Percentiles rank a stretch among this genome's conserved stretches.
phyloP scores from a whole-genome alignment of 2,888 invertebrate genomes.

The Lumbricus terrestris region DNA sequence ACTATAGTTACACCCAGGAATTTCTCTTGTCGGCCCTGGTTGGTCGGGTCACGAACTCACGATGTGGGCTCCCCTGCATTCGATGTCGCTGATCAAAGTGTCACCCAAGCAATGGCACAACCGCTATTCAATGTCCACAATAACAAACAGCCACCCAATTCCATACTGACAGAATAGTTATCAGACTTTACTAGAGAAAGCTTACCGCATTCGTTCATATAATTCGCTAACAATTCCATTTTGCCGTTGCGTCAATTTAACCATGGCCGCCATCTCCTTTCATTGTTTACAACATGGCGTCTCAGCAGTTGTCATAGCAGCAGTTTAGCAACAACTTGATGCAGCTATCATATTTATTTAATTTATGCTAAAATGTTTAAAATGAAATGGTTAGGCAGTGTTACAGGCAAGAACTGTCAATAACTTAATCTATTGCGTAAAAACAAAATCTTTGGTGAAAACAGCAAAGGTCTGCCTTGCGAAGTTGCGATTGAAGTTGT shows the following conservation, averaged over 20 bases:
- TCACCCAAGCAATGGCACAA: not conserved
- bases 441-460: not conserved
- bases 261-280: slow-evolving; percentile 57
- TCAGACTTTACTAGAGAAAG: not conserved
- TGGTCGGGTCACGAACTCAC: no score
- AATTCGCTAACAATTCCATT: slow-evolving; percentile 32
- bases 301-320: slow-evolving; percentile 41
- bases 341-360: not conserved
- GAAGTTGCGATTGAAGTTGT: not conserved
- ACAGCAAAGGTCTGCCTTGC: not conserved
- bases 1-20: no score
- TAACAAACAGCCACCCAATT: not conserved
- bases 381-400: not conserved
- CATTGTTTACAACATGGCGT: slow-evolving; percentile 8
- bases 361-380: not conserved
- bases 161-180: not conserved
- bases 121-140: not conserved
- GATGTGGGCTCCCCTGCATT: no score
- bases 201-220: slow-evolving; percentile 27
- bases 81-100: not conserved
- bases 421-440: not conserved
- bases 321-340: slow-evolving; percentile 16
- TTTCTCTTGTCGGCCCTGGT: no score
- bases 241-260: slow-evolving; percentile 41
- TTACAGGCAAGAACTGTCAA: not conserved